phyloP scores from a whole-genome alignment of 2,797 vertebrate species.

The Lerista edwardsae region DNA sequence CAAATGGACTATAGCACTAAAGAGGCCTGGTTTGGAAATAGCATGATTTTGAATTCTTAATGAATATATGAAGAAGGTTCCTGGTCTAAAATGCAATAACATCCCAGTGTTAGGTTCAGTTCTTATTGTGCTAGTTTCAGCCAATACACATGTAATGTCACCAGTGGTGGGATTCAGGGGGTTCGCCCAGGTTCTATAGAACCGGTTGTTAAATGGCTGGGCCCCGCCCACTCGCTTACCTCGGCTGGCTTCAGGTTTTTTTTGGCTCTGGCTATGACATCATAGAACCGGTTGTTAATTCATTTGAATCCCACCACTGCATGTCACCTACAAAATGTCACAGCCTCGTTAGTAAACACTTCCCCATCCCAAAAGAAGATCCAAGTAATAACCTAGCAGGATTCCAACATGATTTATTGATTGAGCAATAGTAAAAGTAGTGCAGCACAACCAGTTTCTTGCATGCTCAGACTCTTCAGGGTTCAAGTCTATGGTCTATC shows the following conservation, averaged over 20 bases:
- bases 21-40: background rate
- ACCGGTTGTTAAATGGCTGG: too few species aligned
- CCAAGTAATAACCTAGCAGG: background rate
- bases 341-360: background rate
- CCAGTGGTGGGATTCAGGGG: too few species aligned
- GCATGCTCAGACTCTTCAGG: too few species aligned
- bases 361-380: background rate
- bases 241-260: too few species aligned
- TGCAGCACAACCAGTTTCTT: background rate
- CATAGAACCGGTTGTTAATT: too few species aligned
- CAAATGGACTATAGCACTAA: background rate
- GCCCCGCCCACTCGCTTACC: too few species aligned
- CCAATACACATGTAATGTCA: too few species aligned
- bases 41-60: background rate
- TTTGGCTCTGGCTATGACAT: too few species aligned
- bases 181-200: too few species aligned
- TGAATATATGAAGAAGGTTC: background rate
- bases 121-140: background rate
- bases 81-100: background rate
- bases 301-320: too few species aligned
- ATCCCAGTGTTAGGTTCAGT: background rate
- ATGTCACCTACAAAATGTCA: background rate
- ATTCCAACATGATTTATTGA: slow-evolving; percentile 25
- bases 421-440: slow-evolving; percentile 32
- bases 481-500: too few species aligned